A percentile compares a stretch with the other conserved stretches of the same genome.
Evolutionary conservation across 2,113 vertebrate species (phyloP).

Genomic region (Carassius carassius): DNA sequence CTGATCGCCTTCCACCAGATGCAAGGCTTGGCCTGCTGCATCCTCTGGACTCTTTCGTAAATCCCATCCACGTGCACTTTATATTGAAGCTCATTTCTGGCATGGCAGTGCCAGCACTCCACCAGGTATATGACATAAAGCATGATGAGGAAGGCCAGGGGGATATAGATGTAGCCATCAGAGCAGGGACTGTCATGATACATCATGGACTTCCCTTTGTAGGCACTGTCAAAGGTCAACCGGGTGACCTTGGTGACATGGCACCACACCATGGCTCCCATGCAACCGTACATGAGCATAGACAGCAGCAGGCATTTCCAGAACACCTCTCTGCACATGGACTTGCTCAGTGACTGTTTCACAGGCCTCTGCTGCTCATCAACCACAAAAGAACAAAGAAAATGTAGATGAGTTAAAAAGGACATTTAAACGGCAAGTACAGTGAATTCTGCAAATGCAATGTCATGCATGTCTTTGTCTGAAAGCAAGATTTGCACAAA

Average conservation of each 20-base stretch:
- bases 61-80: slow-evolving; percentile 78
- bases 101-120: slow-evolving; percentile 88
- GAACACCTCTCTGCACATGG: slow-evolving; percentile 85
- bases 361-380: slow-evolving; percentile 80
- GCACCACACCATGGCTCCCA: slow-evolving; percentile 84
- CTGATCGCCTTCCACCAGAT: slow-evolving; percentile 99
- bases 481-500: neutral
- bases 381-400: slow-evolving; percentile 32
- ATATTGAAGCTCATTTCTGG: slow-evolving; percentile 75
- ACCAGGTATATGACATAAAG: slow-evolving; percentile 86
- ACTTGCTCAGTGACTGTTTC: slow-evolving; percentile 84
- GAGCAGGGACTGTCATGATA: slow-evolving; percentile 88
- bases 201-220: slow-evolving; percentile 78
- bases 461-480: neutral
- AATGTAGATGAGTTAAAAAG: neutral
- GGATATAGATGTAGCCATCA: slow-evolving; percentile 88
- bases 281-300: slow-evolving; percentile 83
- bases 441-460: neutral
- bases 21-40: slow-evolving; percentile 96
- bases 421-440: neutral
- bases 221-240: slow-evolving; percentile 76
- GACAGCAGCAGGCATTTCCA: slow-evolving; percentile 88
- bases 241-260: slow-evolving; percentile 83
- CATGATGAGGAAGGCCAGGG: slow-evolving; percentile 83
- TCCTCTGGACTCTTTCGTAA: slow-evolving; percentile 76